Base-by-base conservation (phyloP, 2,797 vertebrate species). In the Meriones psammophilus region DNA sequence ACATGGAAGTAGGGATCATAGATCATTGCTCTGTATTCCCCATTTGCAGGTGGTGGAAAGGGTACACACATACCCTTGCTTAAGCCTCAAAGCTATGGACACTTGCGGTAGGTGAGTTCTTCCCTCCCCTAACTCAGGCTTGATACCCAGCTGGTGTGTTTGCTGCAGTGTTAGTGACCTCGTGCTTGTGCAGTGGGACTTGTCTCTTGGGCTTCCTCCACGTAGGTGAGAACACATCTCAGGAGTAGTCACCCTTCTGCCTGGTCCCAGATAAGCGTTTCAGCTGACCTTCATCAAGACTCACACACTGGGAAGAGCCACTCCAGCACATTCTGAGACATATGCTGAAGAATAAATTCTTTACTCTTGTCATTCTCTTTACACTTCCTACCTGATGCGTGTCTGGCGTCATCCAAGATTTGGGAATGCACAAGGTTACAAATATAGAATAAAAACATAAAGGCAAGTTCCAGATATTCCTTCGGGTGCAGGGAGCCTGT, bases 371-470 rank as follows among this genome's bases (percentile, higher is more conserved):
- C 9, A 4, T 90, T 79, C 24, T 5, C 46, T 91, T 9, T 62
- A 28, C 71, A 87, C 4, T 78, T 42, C 18, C 39, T 88, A 66
- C 17, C 78, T 62, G 56, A 56, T 56, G n/a, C 2, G 60, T 5
- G 30, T 30, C 62, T 89, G 33, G 62, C 73, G 78, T 81, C 10
- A 24, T 56, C 18, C 22, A 86, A 81, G 84, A 89, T 56, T 46
- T 89, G 71, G 30, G 3, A 28, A 78, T 24, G 7, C 54, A 68
- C 15, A 86, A 18, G 46, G 77, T 2, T 83, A 50, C 28, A 87
- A 88, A 94, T 30, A 28, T 28, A 95, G 33, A 95, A 90, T 33
- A 5, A 46, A 76, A 90, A 76, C 18, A 88, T 66, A 88, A 94
- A 91, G 74, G 30, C 94, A 83, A 71, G 39, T 60, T 50, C 30